A percentile compares a stretch with the other conserved stretches of the same genome.
Evolutionary conservation across 2,113 vertebrate species (phyloP).

Genomic region (Enhydra lutris): DNA sequence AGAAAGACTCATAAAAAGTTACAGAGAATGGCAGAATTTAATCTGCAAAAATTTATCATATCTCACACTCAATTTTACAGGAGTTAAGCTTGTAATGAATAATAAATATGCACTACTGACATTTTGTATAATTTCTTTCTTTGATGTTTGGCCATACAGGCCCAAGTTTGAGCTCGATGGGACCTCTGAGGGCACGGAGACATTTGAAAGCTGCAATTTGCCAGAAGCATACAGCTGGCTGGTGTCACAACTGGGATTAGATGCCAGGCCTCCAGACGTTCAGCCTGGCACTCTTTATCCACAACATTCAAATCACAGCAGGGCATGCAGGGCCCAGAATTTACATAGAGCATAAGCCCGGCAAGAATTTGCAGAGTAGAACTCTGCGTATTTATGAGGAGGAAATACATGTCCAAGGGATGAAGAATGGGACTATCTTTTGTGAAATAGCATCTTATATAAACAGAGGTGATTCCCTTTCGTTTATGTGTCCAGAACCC

Average conservation of each 20-base stretch:
- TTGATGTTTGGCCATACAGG: background rate
- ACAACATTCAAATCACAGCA: background rate
- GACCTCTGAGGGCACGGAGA: background rate
- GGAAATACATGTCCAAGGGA: background rate
- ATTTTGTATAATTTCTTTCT: background rate
- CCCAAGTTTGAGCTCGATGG: background rate
- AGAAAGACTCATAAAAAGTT: background rate
- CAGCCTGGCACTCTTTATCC: background rate
- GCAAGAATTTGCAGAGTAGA: background rate
- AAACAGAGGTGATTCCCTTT: constrained; percentile 46
- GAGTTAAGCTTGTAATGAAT: background rate
- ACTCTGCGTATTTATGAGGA: background rate
- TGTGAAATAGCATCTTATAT: background rate
- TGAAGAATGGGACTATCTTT: background rate
- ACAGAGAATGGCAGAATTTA: background rate
- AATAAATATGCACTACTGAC: background rate
- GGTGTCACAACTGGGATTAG: background rate
- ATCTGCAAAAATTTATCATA: background rate
- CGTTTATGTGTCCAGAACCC: background rate
- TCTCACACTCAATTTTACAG: background rate
- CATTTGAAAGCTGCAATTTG: constrained; percentile 24
- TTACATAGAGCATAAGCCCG: background rate
- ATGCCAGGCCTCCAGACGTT: background rate
- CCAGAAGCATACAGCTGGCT: constrained; percentile 14
- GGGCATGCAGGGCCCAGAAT: background rate